Percentiles rank a stretch among this genome's conserved stretches.
Evolutionary conservation across 2,797 vertebrate genomes (phyloP).

Genomic region (Myotis findleyi): DNA sequence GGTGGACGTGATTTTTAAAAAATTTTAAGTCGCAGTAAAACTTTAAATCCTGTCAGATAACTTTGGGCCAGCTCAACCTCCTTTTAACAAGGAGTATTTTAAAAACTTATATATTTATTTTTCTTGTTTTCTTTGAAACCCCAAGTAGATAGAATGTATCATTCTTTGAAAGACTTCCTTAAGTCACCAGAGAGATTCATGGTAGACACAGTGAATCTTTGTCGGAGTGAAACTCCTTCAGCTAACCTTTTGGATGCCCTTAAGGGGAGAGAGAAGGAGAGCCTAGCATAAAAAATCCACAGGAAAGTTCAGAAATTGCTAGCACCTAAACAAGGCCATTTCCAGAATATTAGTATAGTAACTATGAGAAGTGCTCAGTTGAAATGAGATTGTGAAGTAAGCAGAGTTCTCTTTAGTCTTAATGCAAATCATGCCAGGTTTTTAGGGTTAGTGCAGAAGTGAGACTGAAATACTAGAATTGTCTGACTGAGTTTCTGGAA

Average conservation of each 20-base stretch:
- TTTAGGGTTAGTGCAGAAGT: not conserved
- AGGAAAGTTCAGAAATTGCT: not conserved
- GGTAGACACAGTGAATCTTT: not conserved
- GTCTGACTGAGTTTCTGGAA: not conserved
- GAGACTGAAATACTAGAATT: not conserved
- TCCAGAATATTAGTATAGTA: not conserved
- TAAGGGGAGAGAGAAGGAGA: not conserved
- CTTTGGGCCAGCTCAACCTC: not conserved
- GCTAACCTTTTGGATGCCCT: not conserved
- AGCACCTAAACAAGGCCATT: not conserved
- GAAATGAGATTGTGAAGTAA: not conserved
- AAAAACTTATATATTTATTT: not conserved
- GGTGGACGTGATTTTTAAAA: not conserved
- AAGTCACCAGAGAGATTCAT: slow-evolving; percentile 13
- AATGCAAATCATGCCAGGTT: not conserved
- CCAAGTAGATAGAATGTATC: not conserved
- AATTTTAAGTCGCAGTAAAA: not conserved
- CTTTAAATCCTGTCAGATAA: slow-evolving; percentile 15
- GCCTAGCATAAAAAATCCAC: not conserved
- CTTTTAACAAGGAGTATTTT: slow-evolving; percentile 13
- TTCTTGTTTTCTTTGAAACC: not conserved
- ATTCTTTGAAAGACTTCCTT: not conserved
- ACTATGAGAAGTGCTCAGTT: not conserved
- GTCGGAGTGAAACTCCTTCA: not conserved
- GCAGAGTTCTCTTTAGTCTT: not conserved